Base-by-base conservation (phyloP, 2,888 invertebrate genomes). In the Gryllus longicercus region DNA sequence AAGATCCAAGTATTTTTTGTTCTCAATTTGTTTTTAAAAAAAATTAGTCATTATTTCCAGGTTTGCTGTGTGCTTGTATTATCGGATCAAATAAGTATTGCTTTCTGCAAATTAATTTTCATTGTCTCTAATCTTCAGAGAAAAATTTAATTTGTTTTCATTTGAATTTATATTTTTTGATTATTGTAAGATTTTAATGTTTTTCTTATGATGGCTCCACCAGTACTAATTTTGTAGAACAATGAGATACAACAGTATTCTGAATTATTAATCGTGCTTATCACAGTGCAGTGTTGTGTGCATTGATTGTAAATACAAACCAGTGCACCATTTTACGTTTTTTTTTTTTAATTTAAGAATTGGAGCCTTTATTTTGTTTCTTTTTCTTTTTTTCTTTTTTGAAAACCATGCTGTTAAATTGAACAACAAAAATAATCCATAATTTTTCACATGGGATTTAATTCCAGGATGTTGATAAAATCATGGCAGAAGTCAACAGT, bases 381-480 rank as follows among this genome's bases (percentile, higher is more conserved):
- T 74, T 21, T 21, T 21, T n/a, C 23, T 21, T 74, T 74, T 74
- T 74, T 74, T 74, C 74, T 21, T 74, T 76, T 76, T 76, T 76
- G 23, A 25, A 25, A 76, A 23, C 38, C 38, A 25, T 76, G 76
- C 23, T 75, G 23, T 76, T 76, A 25, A 76, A 77, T 77, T 78
- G 21, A 77, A 51, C 21, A 63, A 75, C 78, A 25, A 77, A 79
- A 81, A 77, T 81, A 78, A 81, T 81, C 75, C 78, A 79, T 80
- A 78, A 76, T 79, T 78, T 78, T 77, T 80, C 79, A 75, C 80
- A 78, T 81, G 76, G 81, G 78, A 81, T 82, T 82, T 82, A 80
- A 81, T 89, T 88, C 85, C 88, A 88, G 89, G 88, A 88, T 85
- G 86, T 87, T 86, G 88, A 86, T 86, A 88, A 88, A 88, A 86